Evolutionary conservation across 2,797 vertebrate genomes (phyloP), one percentile per base, ranked within the genome.

Genomic region (Acanthurus leucopareius): DNA sequence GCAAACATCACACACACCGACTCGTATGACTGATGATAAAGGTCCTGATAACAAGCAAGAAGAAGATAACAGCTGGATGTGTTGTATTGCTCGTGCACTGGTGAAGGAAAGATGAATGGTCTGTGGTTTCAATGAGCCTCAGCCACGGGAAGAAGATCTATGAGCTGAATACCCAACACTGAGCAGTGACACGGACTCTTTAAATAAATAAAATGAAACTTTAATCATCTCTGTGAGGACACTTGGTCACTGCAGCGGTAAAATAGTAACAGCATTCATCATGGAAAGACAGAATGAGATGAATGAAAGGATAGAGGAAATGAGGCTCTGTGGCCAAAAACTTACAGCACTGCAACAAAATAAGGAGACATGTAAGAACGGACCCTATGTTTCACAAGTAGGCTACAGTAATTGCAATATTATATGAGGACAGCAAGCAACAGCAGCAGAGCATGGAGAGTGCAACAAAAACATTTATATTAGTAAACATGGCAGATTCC

Each of bases 1-100:
- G 98, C 98, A 65, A 99, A 99, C 97, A 99, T 99, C 88, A 99
- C 98, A 60, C 98, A 99, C 87, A 99, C 98, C 8, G 97, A 96
- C 85, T 99, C 97, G 0, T 99, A 99, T 1, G 98, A 99, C 90
- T 99, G 98, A 88, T 99, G 98, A 88, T 99, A 99, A 0, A 99
- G 88, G 68, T 99, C 98, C 98, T 99, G 79, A 84, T 64, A 79
- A 65, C 40, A 28, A 32, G 93, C 86, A 86, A 72, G 70, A 88
- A 72, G 87, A 73, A 79, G 71, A 69, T 70, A 73, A 52, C 16
- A 48, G 73, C 56, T 58, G 70, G 63, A 64, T 69, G 75, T 20
- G 65, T 47, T 69, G 70, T 17, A 73, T 54, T 32, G 79, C 79
- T 67, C 20, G 15, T 73, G 52, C 44, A 3, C 17, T 3, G 8